Evolutionary conservation across 1,140 invertebrate genomes (phyloP).

Genomic region (Platorchestia sp.): DNA sequence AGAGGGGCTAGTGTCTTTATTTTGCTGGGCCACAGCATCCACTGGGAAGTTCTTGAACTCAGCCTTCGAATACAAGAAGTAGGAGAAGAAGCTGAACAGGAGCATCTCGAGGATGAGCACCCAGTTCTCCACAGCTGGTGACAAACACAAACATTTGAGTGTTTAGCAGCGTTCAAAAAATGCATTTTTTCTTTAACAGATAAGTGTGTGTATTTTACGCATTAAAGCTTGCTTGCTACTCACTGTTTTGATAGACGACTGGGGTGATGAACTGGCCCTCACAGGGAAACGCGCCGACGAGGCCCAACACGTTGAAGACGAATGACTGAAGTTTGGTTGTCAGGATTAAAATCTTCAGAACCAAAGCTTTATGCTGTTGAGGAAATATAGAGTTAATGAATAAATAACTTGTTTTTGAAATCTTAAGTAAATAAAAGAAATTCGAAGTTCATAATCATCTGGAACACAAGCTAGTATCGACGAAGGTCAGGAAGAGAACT

Average conservation of each 20-base stretch:
- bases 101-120: slow-evolving; percentile 19
- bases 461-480: neutral
- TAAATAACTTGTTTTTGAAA: neutral
- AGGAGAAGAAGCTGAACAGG: slow-evolving; percentile 15
- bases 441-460: neutral
- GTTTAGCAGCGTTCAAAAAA: neutral
- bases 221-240: slow-evolving; percentile 12
- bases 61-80: slow-evolving; percentile 4
- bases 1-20: neutral
- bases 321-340: slow-evolving; percentile 55
- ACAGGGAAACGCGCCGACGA: slow-evolving; percentile 57
- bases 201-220: neutral
- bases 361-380: neutral
- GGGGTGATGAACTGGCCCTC: slow-evolving; percentile 45
- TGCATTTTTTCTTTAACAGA: neutral
- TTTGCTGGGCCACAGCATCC: neutral
- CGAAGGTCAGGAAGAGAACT: too few relatives aligned
- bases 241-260: slow-evolving; percentile 57
- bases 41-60: neutral
- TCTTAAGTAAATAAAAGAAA: neutral
- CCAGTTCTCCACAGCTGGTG: slow-evolving; percentile 45
- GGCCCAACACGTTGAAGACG: slow-evolving; percentile 56
- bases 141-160: neutral
- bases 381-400: neutral
- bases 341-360: slow-evolving; percentile 56